A percentile compares a stretch with the other conserved stretches of the same genome.
phyloP scores from a whole-genome alignment of 2,888 invertebrate species.

The Oscheius sp. region DNA sequence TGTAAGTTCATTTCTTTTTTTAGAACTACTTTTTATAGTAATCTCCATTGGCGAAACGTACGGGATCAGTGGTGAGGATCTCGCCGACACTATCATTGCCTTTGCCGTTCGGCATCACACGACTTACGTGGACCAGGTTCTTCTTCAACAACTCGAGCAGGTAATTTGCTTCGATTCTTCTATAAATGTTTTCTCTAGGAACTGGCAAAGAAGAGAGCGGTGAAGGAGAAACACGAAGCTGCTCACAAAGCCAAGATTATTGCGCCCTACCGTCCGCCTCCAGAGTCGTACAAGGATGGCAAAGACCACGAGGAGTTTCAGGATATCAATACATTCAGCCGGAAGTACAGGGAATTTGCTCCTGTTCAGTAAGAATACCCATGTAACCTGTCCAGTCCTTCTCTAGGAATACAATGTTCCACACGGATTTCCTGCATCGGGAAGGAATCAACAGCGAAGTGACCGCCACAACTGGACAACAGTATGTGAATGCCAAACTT shows the following conservation, averaged over 20 bases:
- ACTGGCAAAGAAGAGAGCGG: not conserved
- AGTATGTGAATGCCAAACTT: not conserved
- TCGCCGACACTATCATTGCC: conserved; percentile 16
- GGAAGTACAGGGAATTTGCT: not conserved
- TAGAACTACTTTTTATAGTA: not conserved
- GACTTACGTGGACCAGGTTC: conserved; percentile 1
- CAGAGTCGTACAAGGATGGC: too few species aligned
- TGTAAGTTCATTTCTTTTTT: not conserved
- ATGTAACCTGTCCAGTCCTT: not conserved
- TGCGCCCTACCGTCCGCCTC: too few species aligned
- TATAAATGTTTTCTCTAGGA: not conserved
- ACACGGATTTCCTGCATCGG: not conserved
- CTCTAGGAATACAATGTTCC: not conserved
- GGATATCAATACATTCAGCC: too few species aligned
- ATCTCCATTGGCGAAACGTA: not conserved
- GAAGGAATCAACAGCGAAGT: not conserved
- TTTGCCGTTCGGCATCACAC: conserved; percentile 8
- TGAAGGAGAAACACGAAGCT: not conserved
- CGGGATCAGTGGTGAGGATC: conserved; percentile 11
- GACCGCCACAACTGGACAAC: not conserved
- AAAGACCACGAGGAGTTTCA: too few species aligned
- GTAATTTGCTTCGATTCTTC: not conserved
- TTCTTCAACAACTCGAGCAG: conserved; percentile 8
- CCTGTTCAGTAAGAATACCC: not conserved
- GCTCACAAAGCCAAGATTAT: not conserved